Base-by-base conservation (phyloP, 1,140 invertebrate species). In the Globodera rostochiensis region DNA sequence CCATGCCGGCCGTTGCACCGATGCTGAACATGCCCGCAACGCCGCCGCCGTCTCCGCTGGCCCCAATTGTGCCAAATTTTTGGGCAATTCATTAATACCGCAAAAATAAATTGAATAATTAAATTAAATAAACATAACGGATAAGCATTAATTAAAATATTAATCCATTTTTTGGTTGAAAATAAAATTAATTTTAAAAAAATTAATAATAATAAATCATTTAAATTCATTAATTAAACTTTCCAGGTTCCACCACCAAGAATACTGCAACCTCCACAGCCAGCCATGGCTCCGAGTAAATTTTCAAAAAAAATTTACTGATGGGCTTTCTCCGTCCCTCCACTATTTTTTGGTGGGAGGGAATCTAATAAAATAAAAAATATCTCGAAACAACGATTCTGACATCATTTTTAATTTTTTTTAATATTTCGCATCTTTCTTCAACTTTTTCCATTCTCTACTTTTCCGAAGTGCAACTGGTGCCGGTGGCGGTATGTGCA, bases 21-120 rank as follows among this genome's bases (percentile, higher is more conserved):
- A 60, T 60, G 57, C 4, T 60, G 57, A 60, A 60, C 57, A 5
- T 60, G 3, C 9, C 49, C 57, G 57, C 57, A 60, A 60, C 57
- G 57, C 57, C 57, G 15, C 57, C 57, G 25, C 25, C 25, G 11
- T 15, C 57, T 15, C 15, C 57, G 15, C 13, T 60, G 57, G 57
- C 57, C 57, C 57, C 57, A 60, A 60, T 60, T 60, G 57, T 60
- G 57, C 57, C 57, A 60, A 60, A 60, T 60, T 60, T 60, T 60
- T 60, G 57, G 57, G 57, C 57, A 60, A 60, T 60, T 60, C 57
- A 50, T 50, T 50, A 50, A 50, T 11, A 50, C 0, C 25, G 15
- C 9, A 60, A 60, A 19, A 60, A 60, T 60, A 15, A 13, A 60
- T 15, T 13, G 15, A 60, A 60, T 60, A 60, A 13, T 9, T 60